Evolutionary conservation across 2,888 invertebrate species (phyloP).

Genomic region (Thereva unica): DNA sequence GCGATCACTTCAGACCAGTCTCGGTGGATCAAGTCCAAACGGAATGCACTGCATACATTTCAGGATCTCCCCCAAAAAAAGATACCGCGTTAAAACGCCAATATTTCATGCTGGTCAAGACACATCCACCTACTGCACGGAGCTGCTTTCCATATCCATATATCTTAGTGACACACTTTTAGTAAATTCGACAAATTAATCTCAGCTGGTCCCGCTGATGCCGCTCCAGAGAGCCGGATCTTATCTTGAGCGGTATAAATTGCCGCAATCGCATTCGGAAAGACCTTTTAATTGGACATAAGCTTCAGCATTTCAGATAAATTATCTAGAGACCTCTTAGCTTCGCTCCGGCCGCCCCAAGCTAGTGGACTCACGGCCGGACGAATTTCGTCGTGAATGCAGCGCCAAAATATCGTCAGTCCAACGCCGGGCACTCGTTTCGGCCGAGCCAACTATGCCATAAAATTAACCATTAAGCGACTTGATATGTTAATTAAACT

Average conservation of each 20-base stretch:
- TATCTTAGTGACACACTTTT: background rate
- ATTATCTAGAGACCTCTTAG: conserved; percentile 20
- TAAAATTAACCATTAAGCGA: conserved; percentile 38
- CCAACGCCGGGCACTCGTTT: background rate
- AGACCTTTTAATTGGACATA: conserved; percentile 28
- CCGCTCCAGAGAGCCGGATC: background rate
- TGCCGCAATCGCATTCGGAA: conserved; percentile 18
- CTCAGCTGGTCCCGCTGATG: background rate
- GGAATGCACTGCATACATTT: too few species aligned
- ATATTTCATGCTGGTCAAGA: too few species aligned
- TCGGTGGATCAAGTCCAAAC: too few species aligned
- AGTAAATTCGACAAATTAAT: conserved; percentile 14
- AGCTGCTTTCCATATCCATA: conserved; percentile 7
- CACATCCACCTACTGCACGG: background rate
- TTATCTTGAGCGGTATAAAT: conserved; percentile 18
- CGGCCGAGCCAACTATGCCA: conserved; percentile 4
- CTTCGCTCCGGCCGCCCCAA: background rate
- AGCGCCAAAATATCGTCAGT: too few species aligned
- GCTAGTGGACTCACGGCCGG: conserved; percentile 1
- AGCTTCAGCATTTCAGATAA: conserved; percentile 30
- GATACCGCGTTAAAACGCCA: too few species aligned
- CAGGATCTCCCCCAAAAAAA: too few species aligned
- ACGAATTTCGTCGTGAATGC: too few species aligned
- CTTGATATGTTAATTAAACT: conserved; percentile 40
- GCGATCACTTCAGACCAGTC: too few species aligned